Base-by-base conservation (phyloP, 1,140 invertebrate species). In the Cardiocondyla obscurior region DNA sequence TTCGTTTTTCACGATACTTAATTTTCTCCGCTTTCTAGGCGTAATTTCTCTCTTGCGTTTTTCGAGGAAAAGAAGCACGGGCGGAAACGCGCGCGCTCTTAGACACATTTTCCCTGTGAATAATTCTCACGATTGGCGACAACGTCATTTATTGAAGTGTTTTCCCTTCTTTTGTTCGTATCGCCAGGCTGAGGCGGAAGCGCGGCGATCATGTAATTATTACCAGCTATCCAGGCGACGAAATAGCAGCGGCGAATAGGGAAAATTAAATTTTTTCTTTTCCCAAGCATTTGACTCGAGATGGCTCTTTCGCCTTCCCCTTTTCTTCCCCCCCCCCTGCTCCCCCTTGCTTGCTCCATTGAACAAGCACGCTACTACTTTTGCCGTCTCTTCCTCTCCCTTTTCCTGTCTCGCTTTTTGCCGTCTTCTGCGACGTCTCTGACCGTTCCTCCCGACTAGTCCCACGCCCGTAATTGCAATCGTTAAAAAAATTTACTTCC, bases 261-360 rank as follows among this genome's bases (percentile, higher is more conserved):
- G 33, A 79, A 67, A 69, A 69, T 79, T n/a, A n/a, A 69, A 79
- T 69, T 69, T 79, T 79, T 79, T 79, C 62, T 42, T 55, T 55
- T 79, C 46, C 49, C 46, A 25, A n/a, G 62, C 33, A 39, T 79
- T 36, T 22, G 46, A 77, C 44, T 53, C 62, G n/a, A 39, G 46
- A 62, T 12, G n/a, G 16, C 12, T 33, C 25, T 55, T 25, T 69
- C 36, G 1, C 14, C 30, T 22, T 8, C 57, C 58, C 6, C 16
- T 10, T n/a, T 51, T 19, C 3, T n/a, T n/a, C n/a, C n/a, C n/a
- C n/a, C n/a, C n/a, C n/a, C n/a, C n/a, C n/a, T n/a, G n/a, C n/a
- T n/a, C n/a, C n/a, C n/a, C n/a, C n/a, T n/a, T n/a, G n/a, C n/a
- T n/a, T n/a, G n/a, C 4, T 39, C 33, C 58, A 33, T 46, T 46